A percentile compares a stretch with the other conserved stretches of the same genome.
These are phyloP conservation scores for Brachypteracias leptosomus DNA, from an alignment of 2,113 vertebrate species.

Conservation along the genomic window DNA sequence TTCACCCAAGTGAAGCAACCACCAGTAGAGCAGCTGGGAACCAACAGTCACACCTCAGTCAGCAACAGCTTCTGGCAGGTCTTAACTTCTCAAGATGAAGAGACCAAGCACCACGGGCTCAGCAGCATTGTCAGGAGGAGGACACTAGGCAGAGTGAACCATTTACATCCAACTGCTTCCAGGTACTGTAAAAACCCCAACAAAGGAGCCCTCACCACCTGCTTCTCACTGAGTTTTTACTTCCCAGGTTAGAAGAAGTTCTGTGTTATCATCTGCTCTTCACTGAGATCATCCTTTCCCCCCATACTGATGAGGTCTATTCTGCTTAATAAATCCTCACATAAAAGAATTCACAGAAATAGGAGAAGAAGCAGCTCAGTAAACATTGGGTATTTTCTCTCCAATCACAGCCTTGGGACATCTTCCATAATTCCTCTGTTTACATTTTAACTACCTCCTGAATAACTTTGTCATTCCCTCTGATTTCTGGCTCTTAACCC, in stretches of 20 bases:
- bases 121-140: neutral
- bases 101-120: neutral
- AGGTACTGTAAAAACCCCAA: neutral
- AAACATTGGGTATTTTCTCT: neutral
- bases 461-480: neutral
- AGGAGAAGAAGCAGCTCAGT: neutral
- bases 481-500: neutral
- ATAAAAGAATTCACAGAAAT: neutral
- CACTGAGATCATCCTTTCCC: neutral
- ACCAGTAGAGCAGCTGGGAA: neutral
- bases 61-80: neutral
- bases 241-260: neutral
- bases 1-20: neutral
- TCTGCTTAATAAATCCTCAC: neutral
- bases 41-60: neutral
- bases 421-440: neutral
- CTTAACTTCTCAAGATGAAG: neutral
- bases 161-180: neutral
- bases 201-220: neutral
- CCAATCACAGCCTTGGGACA: neutral
- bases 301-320: neutral
- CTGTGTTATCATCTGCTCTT: neutral
- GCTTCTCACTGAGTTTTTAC: neutral
- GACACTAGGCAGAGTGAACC: neutral
- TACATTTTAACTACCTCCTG: neutral